Evolutionary conservation across 1,140 invertebrate species (phyloP).

Genomic region (Propsilocerus akamusi): DNA sequence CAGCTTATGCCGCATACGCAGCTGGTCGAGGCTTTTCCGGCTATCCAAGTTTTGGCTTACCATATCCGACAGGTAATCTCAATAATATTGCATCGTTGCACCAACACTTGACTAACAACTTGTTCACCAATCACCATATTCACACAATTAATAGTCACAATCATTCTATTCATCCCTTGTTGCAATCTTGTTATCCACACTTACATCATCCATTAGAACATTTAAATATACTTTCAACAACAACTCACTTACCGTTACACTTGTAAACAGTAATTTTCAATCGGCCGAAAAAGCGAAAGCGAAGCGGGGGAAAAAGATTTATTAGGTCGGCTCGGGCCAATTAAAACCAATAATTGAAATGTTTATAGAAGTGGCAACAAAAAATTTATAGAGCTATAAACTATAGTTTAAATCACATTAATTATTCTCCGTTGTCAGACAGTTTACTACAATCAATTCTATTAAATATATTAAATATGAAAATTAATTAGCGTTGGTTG

Average conservation of each 20-base stretch:
- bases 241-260: neutral
- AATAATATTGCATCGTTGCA: conserved; percentile 33
- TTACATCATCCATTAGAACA: conserved; percentile 2
- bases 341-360: no score
- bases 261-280: neutral
- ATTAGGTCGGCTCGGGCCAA: no score
- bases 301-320: no score
- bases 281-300: no score
- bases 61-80: conserved; percentile 77
- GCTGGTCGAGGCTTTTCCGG: conserved; percentile 85
- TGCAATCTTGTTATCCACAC: neutral
- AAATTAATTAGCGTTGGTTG: no score
- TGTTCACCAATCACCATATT: conserved; percentile 15
- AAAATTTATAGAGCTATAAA: no score
- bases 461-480: no score
- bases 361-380: no score
- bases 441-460: no score
- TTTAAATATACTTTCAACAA: neutral
- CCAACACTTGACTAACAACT: conserved; percentile 9
- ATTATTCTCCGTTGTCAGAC: no score
- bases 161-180: conserved; percentile 24
- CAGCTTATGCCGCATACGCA: conserved; percentile 81
- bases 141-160: conserved; percentile 11
- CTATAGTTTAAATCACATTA: no score
- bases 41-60: conserved; percentile 91